A percentile compares a stretch with the other conserved stretches of the same genome.
Evolutionary conservation across 2,797 vertebrate species (phyloP).

Genomic region (Phyllotis vaccarum): DNA sequence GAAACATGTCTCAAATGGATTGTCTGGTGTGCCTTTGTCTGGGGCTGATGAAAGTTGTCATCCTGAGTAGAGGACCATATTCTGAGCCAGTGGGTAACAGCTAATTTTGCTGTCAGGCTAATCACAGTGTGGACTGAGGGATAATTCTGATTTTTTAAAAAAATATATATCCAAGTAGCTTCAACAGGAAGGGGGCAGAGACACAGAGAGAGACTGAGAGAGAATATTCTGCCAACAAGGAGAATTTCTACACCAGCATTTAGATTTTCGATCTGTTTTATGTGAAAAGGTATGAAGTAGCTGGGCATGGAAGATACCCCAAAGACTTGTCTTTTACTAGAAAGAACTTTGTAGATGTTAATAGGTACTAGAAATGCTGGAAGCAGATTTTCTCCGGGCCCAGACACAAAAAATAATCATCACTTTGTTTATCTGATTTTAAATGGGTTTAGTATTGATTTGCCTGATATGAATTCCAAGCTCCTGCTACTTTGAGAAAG

Average conservation of each 20-base stretch:
- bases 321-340: slow-evolving; percentile 77
- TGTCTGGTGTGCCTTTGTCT: background rate
- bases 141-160: slow-evolving; percentile 49
- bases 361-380: slow-evolving; percentile 77
- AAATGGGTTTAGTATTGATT: slow-evolving; percentile 78
- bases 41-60: background rate
- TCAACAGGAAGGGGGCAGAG: background rate
- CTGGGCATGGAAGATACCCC: slow-evolving; percentile 60
- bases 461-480: slow-evolving; percentile 79
- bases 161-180: slow-evolving; percentile 48
- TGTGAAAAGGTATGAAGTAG: slow-evolving; percentile 72
- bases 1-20: background rate
- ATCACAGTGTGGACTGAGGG: background rate
- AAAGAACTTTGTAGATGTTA: slow-evolving; percentile 79
- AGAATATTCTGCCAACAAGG: slow-evolving; percentile 44
- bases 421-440: slow-evolving; percentile 76
- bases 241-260: slow-evolving; percentile 69
- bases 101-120: background rate
- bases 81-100: background rate
- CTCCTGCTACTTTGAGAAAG: slow-evolving; percentile 55
- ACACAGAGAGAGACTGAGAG: no score
- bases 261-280: slow-evolving; percentile 34
- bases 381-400: slow-evolving; percentile 71
- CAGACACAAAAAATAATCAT: slow-evolving; percentile 80
- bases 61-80: background rate